Percentiles rank a stretch among this genome's conserved stretches.
Evolutionary conservation across 2,797 vertebrate genomes (phyloP).

Genomic region (Lepidocolaptes lacrymiger): DNA sequence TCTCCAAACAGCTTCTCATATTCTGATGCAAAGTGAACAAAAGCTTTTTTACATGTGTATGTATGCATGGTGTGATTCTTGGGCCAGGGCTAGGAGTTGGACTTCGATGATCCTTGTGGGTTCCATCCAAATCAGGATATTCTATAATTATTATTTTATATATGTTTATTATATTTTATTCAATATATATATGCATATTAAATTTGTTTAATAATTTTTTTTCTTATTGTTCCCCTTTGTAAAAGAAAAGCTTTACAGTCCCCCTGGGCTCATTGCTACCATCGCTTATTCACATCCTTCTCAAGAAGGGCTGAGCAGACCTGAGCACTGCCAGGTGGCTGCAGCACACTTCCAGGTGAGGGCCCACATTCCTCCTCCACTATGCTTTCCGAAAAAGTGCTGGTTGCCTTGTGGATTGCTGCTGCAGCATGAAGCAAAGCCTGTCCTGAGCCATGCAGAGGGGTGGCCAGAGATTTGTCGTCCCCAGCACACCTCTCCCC

Average conservation of each 20-base stretch:
- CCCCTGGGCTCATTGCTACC: neutral
- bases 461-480: neutral
- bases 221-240: neutral
- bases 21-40: neutral
- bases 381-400: neutral
- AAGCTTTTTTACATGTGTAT: neutral
- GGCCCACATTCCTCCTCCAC: accelerated
- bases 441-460: neutral
- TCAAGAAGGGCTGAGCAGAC: neutral
- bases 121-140: neutral
- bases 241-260: neutral
- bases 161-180: neutral
- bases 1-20: neutral
- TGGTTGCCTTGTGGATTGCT: neutral
- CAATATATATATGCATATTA: accelerated
- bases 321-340: neutral
- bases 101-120: neutral
- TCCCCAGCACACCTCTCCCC: neutral
- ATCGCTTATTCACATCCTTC: neutral
- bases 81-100: neutral
- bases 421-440: neutral
- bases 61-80: neutral
- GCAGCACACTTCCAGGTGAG: neutral
- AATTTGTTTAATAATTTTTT: neutral
- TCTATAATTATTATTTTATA: neutral